These are phyloP conservation scores for Spinibarbus caldwelli DNA, from an alignment of 2,797 vertebrate species.

Conservation along the genomic window DNA sequence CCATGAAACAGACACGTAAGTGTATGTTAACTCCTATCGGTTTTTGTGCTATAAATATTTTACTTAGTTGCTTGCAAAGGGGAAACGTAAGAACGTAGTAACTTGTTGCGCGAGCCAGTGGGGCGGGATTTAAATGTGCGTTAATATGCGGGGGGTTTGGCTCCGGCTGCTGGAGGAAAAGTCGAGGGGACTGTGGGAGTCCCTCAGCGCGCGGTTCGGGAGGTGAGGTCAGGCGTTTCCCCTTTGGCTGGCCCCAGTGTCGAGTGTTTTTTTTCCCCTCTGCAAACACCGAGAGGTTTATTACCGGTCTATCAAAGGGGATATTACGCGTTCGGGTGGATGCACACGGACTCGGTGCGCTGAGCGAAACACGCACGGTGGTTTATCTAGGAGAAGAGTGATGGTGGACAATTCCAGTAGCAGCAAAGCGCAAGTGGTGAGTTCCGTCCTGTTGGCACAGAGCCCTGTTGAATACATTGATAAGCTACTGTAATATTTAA, in stretches of 20 bases:
- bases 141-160: constrained; percentile 53
- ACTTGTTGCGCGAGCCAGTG: constrained; percentile 60
- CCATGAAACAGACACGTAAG: background rate
- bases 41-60: constrained; percentile 58
- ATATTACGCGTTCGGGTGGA: constrained; percentile 57
- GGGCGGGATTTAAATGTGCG: constrained; percentile 57
- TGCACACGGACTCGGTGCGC: constrained; percentile 46
- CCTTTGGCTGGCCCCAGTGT: constrained; percentile 64
- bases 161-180: constrained; percentile 54
- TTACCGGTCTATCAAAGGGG: constrained; percentile 46
- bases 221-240: constrained; percentile 69
- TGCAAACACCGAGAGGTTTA: constrained; percentile 38
- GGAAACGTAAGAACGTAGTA: constrained; percentile 43
- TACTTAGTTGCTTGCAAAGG: constrained; percentile 35
- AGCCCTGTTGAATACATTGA: constrained; percentile 43
- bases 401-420: constrained; percentile 79
- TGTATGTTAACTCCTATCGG: constrained; percentile 35
- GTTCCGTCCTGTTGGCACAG: constrained; percentile 66
- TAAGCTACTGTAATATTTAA: constrained; percentile 29
- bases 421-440: constrained; percentile 82
- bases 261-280: constrained; percentile 41
- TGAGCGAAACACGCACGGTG: constrained; percentile 52
- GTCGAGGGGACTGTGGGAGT: constrained; percentile 68
- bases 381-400: constrained; percentile 64
- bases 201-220: constrained; percentile 77